These are phyloP conservation scores for Centrocercus urophasianus DNA, from an alignment of 2,113 vertebrate species.

Conservation along the genomic window DNA sequence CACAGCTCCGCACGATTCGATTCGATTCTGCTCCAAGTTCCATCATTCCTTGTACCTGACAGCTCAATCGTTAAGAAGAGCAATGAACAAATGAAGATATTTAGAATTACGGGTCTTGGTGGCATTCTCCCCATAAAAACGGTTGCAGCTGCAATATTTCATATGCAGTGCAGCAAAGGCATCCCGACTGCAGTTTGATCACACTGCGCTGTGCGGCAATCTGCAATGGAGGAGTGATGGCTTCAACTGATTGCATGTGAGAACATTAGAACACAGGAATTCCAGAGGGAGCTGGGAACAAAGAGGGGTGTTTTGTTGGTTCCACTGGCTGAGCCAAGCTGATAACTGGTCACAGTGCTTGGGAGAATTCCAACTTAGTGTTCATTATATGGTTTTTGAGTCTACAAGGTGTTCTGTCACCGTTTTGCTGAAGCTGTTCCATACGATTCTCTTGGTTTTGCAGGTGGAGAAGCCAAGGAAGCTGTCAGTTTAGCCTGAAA, in stretches of 20 bases:
- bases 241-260: background rate
- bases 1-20: rapidly evolving
- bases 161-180: background rate
- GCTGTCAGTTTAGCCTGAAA: background rate
- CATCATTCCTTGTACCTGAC: background rate
- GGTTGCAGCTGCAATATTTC: background rate
- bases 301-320: background rate
- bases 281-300: background rate
- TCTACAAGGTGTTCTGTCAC: background rate
- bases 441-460: background rate
- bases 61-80: background rate
- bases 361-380: background rate
- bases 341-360: background rate
- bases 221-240: background rate
- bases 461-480: background rate
- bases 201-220: background rate
- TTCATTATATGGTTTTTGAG: background rate
- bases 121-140: background rate
- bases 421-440: too few species aligned
- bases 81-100: rapidly evolving
- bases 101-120: background rate
- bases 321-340: too few species aligned
- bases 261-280: background rate
- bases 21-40: background rate
- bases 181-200: background rate